These are phyloP conservation scores for Castor canadensis DNA, from an alignment of 2,113 vertebrate species.

Conservation along the genomic window DNA sequence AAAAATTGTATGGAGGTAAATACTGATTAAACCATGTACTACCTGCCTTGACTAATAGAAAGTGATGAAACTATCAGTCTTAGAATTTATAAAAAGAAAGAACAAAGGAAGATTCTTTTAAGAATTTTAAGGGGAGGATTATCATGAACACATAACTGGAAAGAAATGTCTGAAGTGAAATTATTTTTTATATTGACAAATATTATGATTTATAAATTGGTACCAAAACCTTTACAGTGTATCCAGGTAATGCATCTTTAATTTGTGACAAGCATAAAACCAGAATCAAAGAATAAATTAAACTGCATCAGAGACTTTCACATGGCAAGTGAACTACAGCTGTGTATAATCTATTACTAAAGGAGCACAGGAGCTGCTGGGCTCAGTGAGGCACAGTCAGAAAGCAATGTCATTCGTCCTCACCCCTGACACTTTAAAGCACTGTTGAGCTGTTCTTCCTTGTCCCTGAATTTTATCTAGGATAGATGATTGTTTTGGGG, in stretches of 20 bases:
- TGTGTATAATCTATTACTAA: not conserved
- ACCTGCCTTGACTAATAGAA: constrained; percentile 31
- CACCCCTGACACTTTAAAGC: not conserved
- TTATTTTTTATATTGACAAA: constrained; percentile 34
- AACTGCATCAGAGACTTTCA: not conserved
- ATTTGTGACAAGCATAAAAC: constrained; percentile 13
- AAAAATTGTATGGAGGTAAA: not conserved
- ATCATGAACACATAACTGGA: constrained; percentile 11
- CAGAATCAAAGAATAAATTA: constrained; percentile 33
- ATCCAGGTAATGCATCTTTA: not conserved
- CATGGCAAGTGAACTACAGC: not conserved
- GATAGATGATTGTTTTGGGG: not conserved
- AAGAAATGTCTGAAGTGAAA: constrained; percentile 22
- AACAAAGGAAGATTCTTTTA: constrained; percentile 9
- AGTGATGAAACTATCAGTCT: not conserved
- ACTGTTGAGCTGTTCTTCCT: not conserved
- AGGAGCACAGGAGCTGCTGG: not conserved
- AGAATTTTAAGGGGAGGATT: not conserved
- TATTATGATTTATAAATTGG: no score
- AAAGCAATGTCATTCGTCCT: not conserved
- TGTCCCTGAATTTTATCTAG: not conserved
- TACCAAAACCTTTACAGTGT: not conserved
- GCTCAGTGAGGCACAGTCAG: not conserved
- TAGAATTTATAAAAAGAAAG: constrained; percentile 10
- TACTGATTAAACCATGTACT: not conserved